Evolutionary conservation across 92 coral and sea anemone species (phyloP).

Genomic region (Epizoanthus ramosus): DNA sequence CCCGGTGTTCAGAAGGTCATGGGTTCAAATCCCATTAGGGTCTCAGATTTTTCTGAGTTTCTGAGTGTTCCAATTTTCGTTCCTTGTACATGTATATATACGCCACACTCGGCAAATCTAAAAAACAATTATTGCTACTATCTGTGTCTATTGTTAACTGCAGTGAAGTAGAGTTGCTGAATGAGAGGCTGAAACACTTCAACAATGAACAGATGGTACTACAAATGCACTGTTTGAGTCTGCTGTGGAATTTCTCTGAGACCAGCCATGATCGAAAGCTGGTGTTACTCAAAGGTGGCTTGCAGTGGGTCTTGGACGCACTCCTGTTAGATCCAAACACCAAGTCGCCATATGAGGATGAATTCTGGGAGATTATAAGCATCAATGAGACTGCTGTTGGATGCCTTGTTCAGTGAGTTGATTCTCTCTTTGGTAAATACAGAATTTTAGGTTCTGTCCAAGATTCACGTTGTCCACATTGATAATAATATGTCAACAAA

Average conservation of each 20-base stretch:
- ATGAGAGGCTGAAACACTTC: conserved; percentile 40
- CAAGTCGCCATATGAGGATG: conserved; percentile 56
- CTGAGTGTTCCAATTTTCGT: too few relatives aligned
- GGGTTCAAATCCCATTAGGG: too few relatives aligned
- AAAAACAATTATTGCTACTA: too few relatives aligned
- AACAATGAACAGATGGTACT: conserved; percentile 82
- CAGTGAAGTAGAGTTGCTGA: conserved; percentile 20
- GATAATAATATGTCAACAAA: too few relatives aligned
- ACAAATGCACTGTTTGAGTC: conserved; percentile 83
- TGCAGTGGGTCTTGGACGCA: conserved; percentile 69
- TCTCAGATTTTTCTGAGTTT: too few relatives aligned
- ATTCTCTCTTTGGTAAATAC: neutral
- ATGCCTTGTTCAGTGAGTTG: conserved; percentile 82
- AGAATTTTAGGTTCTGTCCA: too few relatives aligned
- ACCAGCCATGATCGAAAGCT: conserved; percentile 73
- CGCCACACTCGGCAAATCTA: too few relatives aligned
- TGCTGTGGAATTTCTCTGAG: conserved; percentile 91
- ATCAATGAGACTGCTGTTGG: conserved; percentile 90
- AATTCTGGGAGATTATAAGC: conserved; percentile 75
- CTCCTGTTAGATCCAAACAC: conserved; percentile 62
- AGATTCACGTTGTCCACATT: neutral
- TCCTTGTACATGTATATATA: too few relatives aligned
- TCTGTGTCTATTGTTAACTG: neutral
- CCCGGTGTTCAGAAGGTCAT: too few relatives aligned
- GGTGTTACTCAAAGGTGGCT: conserved; percentile 65